Base-by-base conservation (phyloP, 2,113 vertebrate species). In the Regulus satrapa region DNA sequence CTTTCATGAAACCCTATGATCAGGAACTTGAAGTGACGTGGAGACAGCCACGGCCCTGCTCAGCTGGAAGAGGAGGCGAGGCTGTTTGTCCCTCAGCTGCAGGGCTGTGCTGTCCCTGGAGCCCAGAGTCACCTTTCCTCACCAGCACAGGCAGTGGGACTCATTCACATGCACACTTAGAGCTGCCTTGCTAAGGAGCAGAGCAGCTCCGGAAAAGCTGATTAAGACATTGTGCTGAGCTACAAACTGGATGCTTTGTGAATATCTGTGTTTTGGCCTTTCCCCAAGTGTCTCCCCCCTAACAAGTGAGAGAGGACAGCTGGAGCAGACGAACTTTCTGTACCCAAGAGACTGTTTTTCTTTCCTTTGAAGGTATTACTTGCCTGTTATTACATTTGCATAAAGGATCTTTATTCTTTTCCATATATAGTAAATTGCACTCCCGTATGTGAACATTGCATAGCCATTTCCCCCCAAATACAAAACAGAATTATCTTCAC, bases 351-450 rank as follows among this genome's bases (percentile, higher is more conserved):
- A 63, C 16, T 31, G 89, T 79, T 91, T 80, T 71, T 32, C n/a
- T 71, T 82, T 54, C 75, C 43, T 92, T 85, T 95, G 93, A 97
- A 97, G 90, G 89, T 96, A 97, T 91, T 94, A 63, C 73, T 92
- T 80, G 79, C 59, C 84, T 89, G 69, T 89, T 96, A 79, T 43
- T 96, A 73, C 78, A 95, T 96, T 96, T 96, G 82, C 77, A 95
- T 95, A 69, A 80, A 93, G 72, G 64, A 85, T 72, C 68, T 72
- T 89, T 88, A 84, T 63, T 92, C 66, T 91, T 96, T 94, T 52
- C 94, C 96, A 87, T 96, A 97, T 95, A 95, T 91, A 96, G 97
- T 91, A 89, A 97, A 83, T 75, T 84, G 61, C 46, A 63, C 68
- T 91, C 62, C 64, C 66, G 36, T 59, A 94, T 80, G 78, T 69